phyloP scores from a whole-genome alignment of 2,113 vertebrate species.

The Dendrocopos noguchii region DNA sequence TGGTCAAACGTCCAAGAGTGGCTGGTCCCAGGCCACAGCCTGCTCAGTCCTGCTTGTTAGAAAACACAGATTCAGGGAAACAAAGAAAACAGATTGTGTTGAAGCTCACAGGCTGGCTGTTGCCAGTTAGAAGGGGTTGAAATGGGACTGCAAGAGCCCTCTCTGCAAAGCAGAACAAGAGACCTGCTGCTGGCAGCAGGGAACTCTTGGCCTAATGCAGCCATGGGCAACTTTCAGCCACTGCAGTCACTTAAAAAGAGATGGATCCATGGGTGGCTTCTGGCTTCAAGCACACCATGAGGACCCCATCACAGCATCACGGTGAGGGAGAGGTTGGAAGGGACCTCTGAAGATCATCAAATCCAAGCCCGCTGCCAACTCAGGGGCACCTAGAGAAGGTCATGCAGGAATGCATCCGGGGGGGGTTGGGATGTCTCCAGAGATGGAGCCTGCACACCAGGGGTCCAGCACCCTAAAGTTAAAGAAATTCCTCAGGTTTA shows the following conservation, averaged over 20 bases:
- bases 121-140: neutral
- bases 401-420: too few species aligned
- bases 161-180: neutral
- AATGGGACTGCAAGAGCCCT: neutral
- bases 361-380: too few species aligned
- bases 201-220: neutral
- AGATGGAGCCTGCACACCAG: too few species aligned
- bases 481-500: too few species aligned
- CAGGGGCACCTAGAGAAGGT: too few species aligned
- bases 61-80: neutral
- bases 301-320: too few species aligned
- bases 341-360: too few species aligned
- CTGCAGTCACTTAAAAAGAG: neutral
- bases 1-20: neutral
- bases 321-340: too few species aligned
- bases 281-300: neutral
- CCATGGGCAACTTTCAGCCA: neutral
- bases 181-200: neutral
- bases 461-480: too few species aligned
- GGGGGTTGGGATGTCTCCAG: too few species aligned
- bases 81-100: neutral
- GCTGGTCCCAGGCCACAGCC: neutral
- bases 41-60: neutral
- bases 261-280: neutral
- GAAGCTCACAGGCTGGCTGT: neutral